Base-by-base conservation (phyloP, 2,888 invertebrate species). In the Pegoplata infirma region DNA sequence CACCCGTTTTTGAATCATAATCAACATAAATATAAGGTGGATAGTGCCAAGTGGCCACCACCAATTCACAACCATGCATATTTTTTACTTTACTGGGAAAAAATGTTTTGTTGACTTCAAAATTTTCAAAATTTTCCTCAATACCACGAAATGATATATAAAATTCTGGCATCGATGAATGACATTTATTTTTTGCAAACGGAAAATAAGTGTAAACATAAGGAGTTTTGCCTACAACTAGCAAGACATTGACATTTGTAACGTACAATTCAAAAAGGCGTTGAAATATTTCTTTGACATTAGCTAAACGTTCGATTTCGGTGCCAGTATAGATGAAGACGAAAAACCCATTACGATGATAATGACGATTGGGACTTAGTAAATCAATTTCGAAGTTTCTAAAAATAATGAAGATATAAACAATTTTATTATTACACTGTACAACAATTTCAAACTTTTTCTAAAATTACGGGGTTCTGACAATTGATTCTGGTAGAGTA, bases 131-230 rank as follows among this genome's bases (percentile, higher is more conserved):
- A 21, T 58, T 72, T 14, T 83, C 12, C 59, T 28, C 14, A 16
- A 83, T 77, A 10, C 73, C 77, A 4, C 75, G 75, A 67, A 87
- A 87, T 19, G 84, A 83, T 16, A 83, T 72, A 51, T 85, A 82
- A 46, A 83, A 82, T 0, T 85, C 83, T 0, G 88, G 87, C 61
- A 71, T 49, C 2, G 84, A 74, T 0, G 82, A 83, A 21, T 84
- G 84, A 1, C 88, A 88, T 32, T 82, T 82, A 17, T 82, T 71
- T n/a, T 76, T 53, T 0, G 82, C 81, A 73, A 85, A 88, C 0
- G 88, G 88, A 77, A 83, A 88, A 46, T 87, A 88, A 1, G 87
- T 87, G 66, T 85, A 88, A 2, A 86, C 71, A 14, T 84, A 77
- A 0, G 86, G 83, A 7, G 72, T 71, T 3, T 77, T 82, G 1